Evolutionary conservation across 2,797 vertebrate species (phyloP), one percentile per base, ranked within the genome.

Genomic region (Chaetodon trifasciatus): DNA sequence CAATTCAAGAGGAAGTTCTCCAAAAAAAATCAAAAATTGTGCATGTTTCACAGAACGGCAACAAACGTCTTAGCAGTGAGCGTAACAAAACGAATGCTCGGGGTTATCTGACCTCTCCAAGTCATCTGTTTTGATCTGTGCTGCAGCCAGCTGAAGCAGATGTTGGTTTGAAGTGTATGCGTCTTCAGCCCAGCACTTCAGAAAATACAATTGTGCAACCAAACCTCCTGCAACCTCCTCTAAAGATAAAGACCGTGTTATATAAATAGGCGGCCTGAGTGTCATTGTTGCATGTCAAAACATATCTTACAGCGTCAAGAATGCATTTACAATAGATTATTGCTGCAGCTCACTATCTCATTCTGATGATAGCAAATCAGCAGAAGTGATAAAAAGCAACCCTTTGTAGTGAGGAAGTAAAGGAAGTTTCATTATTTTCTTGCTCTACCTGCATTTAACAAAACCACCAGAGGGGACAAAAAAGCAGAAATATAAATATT

Each of bases 71-170:
- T 17, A 1, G 70, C 68, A 44, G 66, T 16, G 12, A 74, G 50
- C 53, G 47, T 61, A 44, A 66, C 56, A 37, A 60, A 74, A 78
- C 37, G 28, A 70, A 79, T 53, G 69, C 5, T 24, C 16, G 11
- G 35, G 63, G 81, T 74, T 67, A 71, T 61, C 19, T 58, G 77
- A 81, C 83, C 83, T 87, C 46, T 76, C 11, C 3, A 39, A 73
- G 47, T 28, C 62, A 42, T 82, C 72, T 70, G 74, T 77, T 90
- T 79, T 83, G 78, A 88, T 87, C 76, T 68, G 40, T 15, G 47
- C 63, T 24, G 63, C 56, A 73, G 63, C 58, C 52, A 70, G 53
- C 52, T 40, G n/a, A 73, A 62, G 71, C 78, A 80, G 61, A 90
- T 76, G 79, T 44, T 35, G 21, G 55, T 66, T 67, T 80, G 49